Percentiles rank a stretch among this genome's conserved stretches.
Evolutionary conservation across 2,797 vertebrate species (phyloP).

Genomic region (Pagetopsis macropterus): DNA sequence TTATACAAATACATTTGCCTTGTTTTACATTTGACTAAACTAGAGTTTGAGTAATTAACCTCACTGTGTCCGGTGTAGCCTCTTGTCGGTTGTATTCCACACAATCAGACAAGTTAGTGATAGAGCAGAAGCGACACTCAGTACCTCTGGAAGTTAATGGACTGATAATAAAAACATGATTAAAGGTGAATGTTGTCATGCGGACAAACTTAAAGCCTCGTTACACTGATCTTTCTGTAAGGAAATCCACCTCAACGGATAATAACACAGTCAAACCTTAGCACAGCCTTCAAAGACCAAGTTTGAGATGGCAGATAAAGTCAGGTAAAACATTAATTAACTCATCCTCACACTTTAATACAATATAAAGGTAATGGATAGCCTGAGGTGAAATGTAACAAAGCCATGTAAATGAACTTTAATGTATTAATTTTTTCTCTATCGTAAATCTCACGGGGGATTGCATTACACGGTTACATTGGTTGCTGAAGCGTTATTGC

Average conservation of each 20-base stretch:
- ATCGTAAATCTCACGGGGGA: constrained; percentile 85
- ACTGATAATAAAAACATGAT: constrained; percentile 5
- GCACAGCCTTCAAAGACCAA: constrained; percentile 33
- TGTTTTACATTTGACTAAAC: too few species aligned
- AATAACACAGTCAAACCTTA: constrained; percentile 51
- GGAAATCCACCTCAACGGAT: constrained; percentile 28
- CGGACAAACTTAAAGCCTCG: neutral
- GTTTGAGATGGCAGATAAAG: constrained; percentile 34
- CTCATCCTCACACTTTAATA: constrained; percentile 82
- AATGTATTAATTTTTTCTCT: constrained; percentile 85
- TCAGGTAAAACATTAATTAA: constrained; percentile 63
- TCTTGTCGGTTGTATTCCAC: constrained; percentile 3
- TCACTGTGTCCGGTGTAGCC: neutral
- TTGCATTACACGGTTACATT: constrained; percentile 65
- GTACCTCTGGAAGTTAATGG: constrained; percentile 18
- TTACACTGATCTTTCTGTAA: constrained; percentile 3
- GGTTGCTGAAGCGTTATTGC: constrained; percentile 68
- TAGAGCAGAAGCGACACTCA: constrained; percentile 29
- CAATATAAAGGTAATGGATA: constrained; percentile 86
- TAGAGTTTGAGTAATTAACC: neutral
- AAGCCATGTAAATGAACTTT: constrained; percentile 86
- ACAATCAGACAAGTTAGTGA: constrained; percentile 6
- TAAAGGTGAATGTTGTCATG: neutral
- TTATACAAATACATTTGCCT: neutral
- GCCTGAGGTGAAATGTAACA: constrained; percentile 82